These are phyloP conservation scores for Agrilus mali DNA, from an alignment of 2,888 invertebrate species.

Conservation along the genomic window DNA sequence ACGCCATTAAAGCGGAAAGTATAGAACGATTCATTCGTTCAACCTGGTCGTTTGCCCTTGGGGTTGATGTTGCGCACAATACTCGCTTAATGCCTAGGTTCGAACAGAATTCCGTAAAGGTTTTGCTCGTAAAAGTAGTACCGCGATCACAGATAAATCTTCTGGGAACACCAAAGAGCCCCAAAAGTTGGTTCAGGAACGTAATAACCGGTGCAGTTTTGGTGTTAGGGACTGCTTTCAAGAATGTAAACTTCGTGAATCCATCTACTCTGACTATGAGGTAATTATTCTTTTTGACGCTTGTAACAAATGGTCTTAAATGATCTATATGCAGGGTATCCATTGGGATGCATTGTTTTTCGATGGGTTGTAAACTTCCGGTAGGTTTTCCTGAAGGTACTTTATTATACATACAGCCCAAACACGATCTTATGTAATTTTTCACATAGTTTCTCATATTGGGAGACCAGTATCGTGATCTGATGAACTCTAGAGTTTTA, in stretches of 20 bases:
- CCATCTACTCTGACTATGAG: slow-evolving; percentile 24
- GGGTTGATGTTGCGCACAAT: slow-evolving; percentile 17
- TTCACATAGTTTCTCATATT: background rate
- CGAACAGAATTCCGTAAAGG: slow-evolving; percentile 20
- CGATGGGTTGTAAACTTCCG: slow-evolving; percentile 26
- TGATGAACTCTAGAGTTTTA: too few relatives aligned
- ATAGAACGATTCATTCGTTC: too few relatives aligned
- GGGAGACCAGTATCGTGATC: too few relatives aligned
- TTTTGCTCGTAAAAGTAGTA: background rate
- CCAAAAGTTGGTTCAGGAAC: slow-evolving; percentile 12
- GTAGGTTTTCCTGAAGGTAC: slow-evolving; percentile 15
- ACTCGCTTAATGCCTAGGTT: slow-evolving; percentile 14
- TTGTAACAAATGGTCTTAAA: slow-evolving; percentile 26
- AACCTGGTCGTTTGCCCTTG: slow-evolving; percentile 11
- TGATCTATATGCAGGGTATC: slow-evolving; percentile 30
- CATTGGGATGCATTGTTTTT: slow-evolving; percentile 24
- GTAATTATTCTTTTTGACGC: slow-evolving; percentile 20
- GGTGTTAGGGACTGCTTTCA: slow-evolving; percentile 20
- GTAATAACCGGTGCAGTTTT: slow-evolving; percentile 6
- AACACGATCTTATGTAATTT: background rate
- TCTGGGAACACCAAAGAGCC: slow-evolving; percentile 14
- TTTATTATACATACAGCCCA: slow-evolving; percentile 29
- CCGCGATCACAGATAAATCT: slow-evolving; percentile 10
- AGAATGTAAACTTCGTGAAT: slow-evolving; percentile 25
- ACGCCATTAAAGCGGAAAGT: background rate